These are phyloP conservation scores for Atherinosoma microstoma DNA, from an alignment of 2,797 vertebrate genomes.

Conservation along the genomic window DNA sequence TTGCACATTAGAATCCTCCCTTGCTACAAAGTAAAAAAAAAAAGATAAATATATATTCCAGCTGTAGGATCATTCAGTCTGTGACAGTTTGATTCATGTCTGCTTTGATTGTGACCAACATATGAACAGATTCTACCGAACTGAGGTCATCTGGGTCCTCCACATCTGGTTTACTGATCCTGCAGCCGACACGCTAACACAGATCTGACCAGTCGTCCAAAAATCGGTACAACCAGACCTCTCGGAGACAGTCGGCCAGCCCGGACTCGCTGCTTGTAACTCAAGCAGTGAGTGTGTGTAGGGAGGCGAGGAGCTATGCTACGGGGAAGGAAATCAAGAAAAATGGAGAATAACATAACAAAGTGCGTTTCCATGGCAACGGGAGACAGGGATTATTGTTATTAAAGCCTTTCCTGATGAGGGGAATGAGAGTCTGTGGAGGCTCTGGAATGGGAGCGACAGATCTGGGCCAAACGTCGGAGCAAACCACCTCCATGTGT, in stretches of 20 bases:
- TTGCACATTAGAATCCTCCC: constrained; percentile 10
- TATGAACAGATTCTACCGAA: constrained; percentile 26
- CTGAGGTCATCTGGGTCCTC: constrained; percentile 38
- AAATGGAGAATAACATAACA: constrained; percentile 55
- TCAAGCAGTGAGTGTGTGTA: constrained; percentile 30
- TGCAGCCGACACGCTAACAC: constrained; percentile 41
- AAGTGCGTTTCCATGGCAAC: constrained; percentile 63
- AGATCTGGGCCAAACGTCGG: constrained; percentile 73
- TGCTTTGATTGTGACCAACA: constrained; percentile 46
- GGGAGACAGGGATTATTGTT: constrained; percentile 60
- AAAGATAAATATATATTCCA: constrained; percentile 28
- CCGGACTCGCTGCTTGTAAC: constrained; percentile 37
- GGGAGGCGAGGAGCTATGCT: constrained; percentile 27
- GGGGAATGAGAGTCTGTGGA: constrained; percentile 62
- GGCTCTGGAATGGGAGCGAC: constrained; percentile 65
- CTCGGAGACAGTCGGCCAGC: constrained; percentile 26
- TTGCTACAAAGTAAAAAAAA: constrained; percentile 1
- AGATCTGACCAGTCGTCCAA: constrained; percentile 44
- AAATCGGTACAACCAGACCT: constrained; percentile 44
- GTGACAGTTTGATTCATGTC: constrained; percentile 52
- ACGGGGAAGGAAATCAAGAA: constrained; percentile 40
- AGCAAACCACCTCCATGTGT: constrained; percentile 67
- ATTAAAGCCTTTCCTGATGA: constrained; percentile 65
- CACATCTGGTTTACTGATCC: constrained; percentile 58
- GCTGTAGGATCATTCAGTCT: constrained; percentile 18